These are phyloP conservation scores for Drosophila lacertosa DNA, from an alignment of 1,140 invertebrate species.

Conservation along the genomic window DNA sequence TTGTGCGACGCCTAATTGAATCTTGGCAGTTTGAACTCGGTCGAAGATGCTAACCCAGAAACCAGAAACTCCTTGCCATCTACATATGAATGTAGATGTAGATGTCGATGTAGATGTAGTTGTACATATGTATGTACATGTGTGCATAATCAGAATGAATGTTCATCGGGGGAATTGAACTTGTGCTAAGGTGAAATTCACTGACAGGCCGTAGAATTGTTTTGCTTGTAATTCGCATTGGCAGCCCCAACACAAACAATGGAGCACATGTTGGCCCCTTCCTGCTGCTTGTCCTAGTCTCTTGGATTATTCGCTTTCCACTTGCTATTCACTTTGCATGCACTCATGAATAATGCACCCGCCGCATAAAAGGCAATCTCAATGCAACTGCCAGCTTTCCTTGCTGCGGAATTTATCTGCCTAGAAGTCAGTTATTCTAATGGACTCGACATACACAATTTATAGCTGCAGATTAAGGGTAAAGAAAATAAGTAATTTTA, in stretches of 20 bases:
- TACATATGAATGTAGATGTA: conserved; percentile 19
- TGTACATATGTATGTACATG: conserved; percentile 8
- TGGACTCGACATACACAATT: conserved; percentile 64
- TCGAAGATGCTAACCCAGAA: conserved; percentile 20
- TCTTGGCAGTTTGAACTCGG: conserved; percentile 37
- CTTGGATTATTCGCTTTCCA: conserved; percentile 48
- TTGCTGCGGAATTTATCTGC: conserved; percentile 4
- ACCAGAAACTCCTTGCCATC: conserved; percentile 39
- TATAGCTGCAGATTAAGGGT: conserved; percentile 37
- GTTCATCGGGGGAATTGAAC: conserved; percentile 74
- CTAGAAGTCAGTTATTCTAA: conserved; percentile 51
- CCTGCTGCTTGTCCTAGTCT: background rate
- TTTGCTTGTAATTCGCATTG: conserved; percentile 57
- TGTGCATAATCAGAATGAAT: conserved; percentile 82
- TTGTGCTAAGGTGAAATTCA: conserved; percentile 50
- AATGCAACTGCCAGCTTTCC: conserved; percentile 25
- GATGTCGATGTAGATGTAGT: too few relatives aligned
- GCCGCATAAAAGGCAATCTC: conserved; percentile 35
- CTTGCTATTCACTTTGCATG: conserved; percentile 80
- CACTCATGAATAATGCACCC: conserved; percentile 79
- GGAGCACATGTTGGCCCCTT: conserved; percentile 13
- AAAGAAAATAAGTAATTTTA: background rate
- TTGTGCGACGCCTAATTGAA: conserved; percentile 67
- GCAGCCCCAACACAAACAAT: conserved; percentile 51
- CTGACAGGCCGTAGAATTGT: conserved; percentile 22